Evolutionary conservation across 2,888 invertebrate genomes (phyloP).

Genomic region (Lithophane leautieri): DNA sequence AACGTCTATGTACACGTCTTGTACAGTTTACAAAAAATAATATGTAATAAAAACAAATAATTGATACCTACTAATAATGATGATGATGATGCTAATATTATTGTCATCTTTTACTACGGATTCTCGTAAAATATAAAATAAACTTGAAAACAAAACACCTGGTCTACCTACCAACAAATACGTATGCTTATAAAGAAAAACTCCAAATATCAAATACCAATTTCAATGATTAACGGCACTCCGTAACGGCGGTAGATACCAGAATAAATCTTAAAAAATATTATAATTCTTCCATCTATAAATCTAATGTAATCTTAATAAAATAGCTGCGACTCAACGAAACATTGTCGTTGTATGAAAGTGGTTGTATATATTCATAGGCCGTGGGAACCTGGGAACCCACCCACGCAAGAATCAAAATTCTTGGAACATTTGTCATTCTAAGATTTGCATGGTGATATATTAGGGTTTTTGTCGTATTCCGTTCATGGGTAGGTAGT

Average conservation of each 20-base stretch:
- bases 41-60: too few species aligned
- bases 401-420: slow-evolving; percentile 71
- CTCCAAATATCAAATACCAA: slow-evolving; percentile 40
- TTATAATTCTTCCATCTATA: slow-evolving; percentile 65
- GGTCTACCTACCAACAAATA: slow-evolving; percentile 15
- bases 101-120: neutral
- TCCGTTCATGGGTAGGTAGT: too few species aligned
- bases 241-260: slow-evolving; percentile 25
- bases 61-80: too few species aligned
- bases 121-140: slow-evolving; percentile 10
- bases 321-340: slow-evolving; percentile 69
- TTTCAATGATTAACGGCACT: slow-evolving; percentile 60
- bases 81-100: neutral
- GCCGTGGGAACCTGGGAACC: slow-evolving; percentile 71
- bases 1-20: too few species aligned
- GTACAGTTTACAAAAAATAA: too few species aligned
- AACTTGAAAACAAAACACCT: slow-evolving; percentile 39
- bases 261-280: slow-evolving; percentile 66
- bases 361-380: slow-evolving; percentile 64
- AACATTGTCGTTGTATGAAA: slow-evolving; percentile 66
- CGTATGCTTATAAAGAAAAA: slow-evolving; percentile 4
- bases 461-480: slow-evolving; percentile 27
- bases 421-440: slow-evolving; percentile 76
- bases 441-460: slow-evolving; percentile 66
- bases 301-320: slow-evolving; percentile 72